Base-by-base conservation (phyloP, 2,113 vertebrate species). In the Odobenus rosmarus region DNA sequence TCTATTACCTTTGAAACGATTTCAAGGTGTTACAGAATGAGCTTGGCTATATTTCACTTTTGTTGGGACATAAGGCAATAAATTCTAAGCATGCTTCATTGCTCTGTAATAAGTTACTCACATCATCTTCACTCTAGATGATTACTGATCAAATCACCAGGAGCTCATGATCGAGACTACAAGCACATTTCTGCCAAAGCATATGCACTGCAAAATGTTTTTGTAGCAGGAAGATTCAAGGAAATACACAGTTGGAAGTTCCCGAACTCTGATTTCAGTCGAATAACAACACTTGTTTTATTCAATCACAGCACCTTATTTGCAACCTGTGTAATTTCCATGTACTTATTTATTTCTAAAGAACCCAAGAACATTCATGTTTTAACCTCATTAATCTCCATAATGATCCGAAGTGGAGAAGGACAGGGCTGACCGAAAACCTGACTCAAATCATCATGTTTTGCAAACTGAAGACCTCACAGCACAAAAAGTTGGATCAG, bases 1-100 rank as follows among this genome's bases (percentile, higher is more conserved):
- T 96, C 88, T 57, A 23, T 64, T 88, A 72, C 95, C 74, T 87
- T 33, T 8, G 74, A 90, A 91, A 92, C 36, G 90, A 90, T 84
- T 94, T 84, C 88, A 76, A 81, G 93, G 90, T 96, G 62, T 57
- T 76, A 92, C 36, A 31, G 71, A 94, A 76, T 21, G 93, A 94
- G 90, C 42, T 61, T 5, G 49, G 69, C 90, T 72, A 7, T 95
- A 90, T 88, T 95, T 96, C 87, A 80, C 80, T 39, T 69, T 84
- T 79, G 59, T 33, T n/a, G 26, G 61, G 84, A 96, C 96, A 88
- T 2, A 57, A 88, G 88, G 90, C 84, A 24, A 82, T 97, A 83
- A 88, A 97, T 92, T 96, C 80, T 71, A 69, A 57, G 62, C 76
- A 71, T 24, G 90, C 84, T 81, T 87, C 92, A 19, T 82, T 33